Base-by-base conservation (phyloP, 2,888 invertebrate genomes). In the Latrodectus hesperus region DNA sequence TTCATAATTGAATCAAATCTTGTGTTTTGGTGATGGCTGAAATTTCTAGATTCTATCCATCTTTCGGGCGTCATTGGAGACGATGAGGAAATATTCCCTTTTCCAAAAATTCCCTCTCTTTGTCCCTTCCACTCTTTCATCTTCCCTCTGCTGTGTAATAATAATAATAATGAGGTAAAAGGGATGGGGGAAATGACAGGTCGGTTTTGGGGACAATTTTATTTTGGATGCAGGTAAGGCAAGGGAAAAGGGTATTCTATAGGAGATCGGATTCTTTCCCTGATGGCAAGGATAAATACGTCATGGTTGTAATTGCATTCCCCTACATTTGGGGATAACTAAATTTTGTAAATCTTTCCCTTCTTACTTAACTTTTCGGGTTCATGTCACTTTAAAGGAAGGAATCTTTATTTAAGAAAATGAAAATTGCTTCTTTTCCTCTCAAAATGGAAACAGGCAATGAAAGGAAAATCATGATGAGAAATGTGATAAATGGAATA, bases 1-100 rank as follows among this genome's bases (percentile, higher is more conserved):
- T 38, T 65, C 12, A 76, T 87, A 87, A 87, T 87, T 87, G 86
- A 87, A 87, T 87, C 81, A 81, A 77, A 77, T 76, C 81, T 73
- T 82, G 72, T 64, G 72, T 81, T 81, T 86, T 77, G 86, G 76
- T 87, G 86, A 87, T 68, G 86, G 86, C 76, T 16, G 51, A 55
- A 53, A 74, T 68, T 67, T 80, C 80, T 22, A 53, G 75, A 71
- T 80, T 80, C 85, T 71, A 86, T 86, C 85, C 85, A 86, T 86
- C 85, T 86, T 80, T 71, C 64, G 17, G 73, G 78, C 38, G 78
- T 73, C 84, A 80, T 64, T 26, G 60, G 82, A 75, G 85, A 84
- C 71, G 16, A 14, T 64, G 55, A 17, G 52, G 52, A 74, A 55
- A 67, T 71, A 74, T 49, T 70, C 38, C 49, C 72, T 64, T 26